Conservation (phyloP, 2,113 vertebrate genomes). For the Mesembrinibis cayennensis region DNA sequence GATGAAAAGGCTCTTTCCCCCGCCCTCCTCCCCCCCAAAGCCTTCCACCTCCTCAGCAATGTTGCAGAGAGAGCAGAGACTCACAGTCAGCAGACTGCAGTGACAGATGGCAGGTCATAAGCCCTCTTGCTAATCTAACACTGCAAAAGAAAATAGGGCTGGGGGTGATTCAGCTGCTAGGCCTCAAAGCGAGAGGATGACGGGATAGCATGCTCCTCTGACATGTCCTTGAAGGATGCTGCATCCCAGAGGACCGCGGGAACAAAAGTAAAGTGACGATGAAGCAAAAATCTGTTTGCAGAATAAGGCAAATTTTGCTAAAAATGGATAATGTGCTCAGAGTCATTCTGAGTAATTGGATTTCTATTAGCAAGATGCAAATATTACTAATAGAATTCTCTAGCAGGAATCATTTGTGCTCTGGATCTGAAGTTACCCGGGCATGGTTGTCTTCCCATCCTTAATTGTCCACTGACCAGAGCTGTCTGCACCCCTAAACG, state of each 20-base stretch:
- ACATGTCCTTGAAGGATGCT: conserved; percentile 66
- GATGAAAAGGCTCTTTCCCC: background rate
- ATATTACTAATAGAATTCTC: conserved; percentile 43
- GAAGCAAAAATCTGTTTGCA: conserved; percentile 28
- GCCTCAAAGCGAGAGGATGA: conserved; percentile 49
- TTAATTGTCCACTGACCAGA: conserved; percentile 41
- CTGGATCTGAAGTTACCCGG: background rate
- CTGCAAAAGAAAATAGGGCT: conserved; percentile 67
- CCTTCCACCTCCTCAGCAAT: conserved; percentile 68
- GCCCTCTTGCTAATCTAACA: conserved; percentile 68
- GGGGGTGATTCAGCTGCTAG: conserved; percentile 63
- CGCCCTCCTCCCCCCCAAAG: background rate
- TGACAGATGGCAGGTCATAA: conserved; percentile 73
- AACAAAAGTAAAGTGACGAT: conserved; percentile 41
- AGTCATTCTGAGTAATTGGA: conserved; percentile 24
- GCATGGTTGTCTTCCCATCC: background rate
- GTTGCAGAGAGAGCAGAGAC: conserved; percentile 43
- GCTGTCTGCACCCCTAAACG: conserved; percentile 15
- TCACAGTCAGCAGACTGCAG: conserved; percentile 60
- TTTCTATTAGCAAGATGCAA: conserved; percentile 51
- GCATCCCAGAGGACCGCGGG: conserved; percentile 18
- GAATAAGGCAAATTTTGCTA: conserved; percentile 30
- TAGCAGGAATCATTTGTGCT: conserved; percentile 17
- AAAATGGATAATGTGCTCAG: conserved; percentile 43
- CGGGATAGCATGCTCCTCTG: conserved; percentile 48